These are phyloP conservation scores for Drosophila fuyamai DNA, from an alignment of 1,140 invertebrate species.

Conservation along the genomic window DNA sequence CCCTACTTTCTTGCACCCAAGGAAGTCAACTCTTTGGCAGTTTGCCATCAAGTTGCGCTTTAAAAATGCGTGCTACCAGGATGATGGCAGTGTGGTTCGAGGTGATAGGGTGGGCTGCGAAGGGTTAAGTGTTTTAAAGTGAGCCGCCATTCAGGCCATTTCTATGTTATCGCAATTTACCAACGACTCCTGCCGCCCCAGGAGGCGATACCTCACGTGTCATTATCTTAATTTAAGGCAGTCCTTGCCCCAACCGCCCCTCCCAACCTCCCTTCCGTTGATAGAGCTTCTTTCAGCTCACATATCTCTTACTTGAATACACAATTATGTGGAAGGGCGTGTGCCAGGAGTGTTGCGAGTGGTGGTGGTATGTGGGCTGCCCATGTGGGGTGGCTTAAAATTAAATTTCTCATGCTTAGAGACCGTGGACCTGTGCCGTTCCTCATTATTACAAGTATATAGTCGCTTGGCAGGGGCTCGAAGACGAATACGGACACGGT, in stretches of 20 bases:
- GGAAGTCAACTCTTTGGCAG: constrained; percentile 62
- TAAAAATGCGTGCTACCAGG: constrained; percentile 65
- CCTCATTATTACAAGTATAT: constrained; percentile 67
- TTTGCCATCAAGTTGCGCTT: constrained; percentile 70
- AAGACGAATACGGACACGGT: constrained; percentile 8
- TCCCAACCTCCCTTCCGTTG: constrained; percentile 1
- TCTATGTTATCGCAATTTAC: constrained; percentile 76
- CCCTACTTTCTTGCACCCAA: constrained; percentile 24
- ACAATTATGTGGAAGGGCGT: constrained; percentile 69
- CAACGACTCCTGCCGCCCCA: constrained; percentile 53
- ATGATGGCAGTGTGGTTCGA: neutral
- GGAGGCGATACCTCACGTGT: constrained; percentile 66
- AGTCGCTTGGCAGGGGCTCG: constrained; percentile 36
- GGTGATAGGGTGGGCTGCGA: constrained; percentile 24
- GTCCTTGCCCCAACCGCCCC: constrained; percentile 8
- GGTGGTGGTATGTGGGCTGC: neutral
- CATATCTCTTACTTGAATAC: constrained; percentile 81
- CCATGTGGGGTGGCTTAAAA: constrained; percentile 55
- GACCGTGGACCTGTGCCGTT: constrained; percentile 40
- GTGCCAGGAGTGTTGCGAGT: neutral
- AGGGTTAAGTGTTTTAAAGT: constrained; percentile 75
- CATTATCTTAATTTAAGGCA: constrained; percentile 80
- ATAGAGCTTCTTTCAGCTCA: constrained; percentile 72
- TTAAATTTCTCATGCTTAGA: constrained; percentile 76
- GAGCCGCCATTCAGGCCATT: constrained; percentile 63